phyloP scores from a whole-genome alignment of 2,797 vertebrate genomes.

The Macropus fuliginosus region DNA sequence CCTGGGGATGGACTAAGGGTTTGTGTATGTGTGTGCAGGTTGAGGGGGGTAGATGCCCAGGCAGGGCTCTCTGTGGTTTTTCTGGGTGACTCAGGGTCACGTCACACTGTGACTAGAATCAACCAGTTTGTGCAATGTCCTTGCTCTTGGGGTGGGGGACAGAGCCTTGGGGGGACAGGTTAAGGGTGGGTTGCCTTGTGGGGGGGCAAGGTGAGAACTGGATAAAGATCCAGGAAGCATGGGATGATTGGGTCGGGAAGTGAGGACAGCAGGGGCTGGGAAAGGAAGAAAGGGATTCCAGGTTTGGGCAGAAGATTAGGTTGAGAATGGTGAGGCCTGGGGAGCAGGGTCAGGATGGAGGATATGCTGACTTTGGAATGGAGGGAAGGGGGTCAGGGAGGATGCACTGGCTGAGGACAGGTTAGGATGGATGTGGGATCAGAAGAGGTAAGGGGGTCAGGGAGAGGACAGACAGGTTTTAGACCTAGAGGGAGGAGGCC shows the following conservation, averaged over 20 bases:
- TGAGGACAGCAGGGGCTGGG: background rate
- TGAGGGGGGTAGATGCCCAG: background rate
- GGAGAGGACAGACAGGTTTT: background rate
- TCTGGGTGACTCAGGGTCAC: background rate
- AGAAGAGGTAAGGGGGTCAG: background rate
- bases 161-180: background rate
- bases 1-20: background rate
- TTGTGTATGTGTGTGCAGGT: background rate
- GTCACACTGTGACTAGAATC: background rate
- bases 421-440: background rate
- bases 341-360: background rate
- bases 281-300: background rate
- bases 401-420: background rate
- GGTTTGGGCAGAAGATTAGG: background rate
- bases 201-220: background rate
- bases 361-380: background rate
- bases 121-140: background rate
- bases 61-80: background rate
- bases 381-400: background rate
- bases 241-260: background rate
- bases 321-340: background rate
- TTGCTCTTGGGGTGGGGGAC: background rate
- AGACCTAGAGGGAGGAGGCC: background rate
- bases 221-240: background rate
- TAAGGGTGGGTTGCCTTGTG: background rate